Evolutionary conservation across 2,888 invertebrate genomes (phyloP).

Genomic region (Drosophila mettleri): DNA sequence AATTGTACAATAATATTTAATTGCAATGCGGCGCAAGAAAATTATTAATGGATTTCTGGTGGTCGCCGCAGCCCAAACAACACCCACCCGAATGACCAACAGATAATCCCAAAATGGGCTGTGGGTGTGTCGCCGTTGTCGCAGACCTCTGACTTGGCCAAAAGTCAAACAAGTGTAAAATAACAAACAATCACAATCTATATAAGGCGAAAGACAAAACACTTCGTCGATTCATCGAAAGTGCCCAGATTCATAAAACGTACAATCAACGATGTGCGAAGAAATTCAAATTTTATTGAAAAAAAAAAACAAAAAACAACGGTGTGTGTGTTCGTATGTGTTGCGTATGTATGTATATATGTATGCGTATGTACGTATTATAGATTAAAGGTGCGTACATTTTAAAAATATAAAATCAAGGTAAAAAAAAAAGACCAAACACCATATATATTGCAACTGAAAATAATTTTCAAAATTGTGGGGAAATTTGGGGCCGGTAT

Average conservation of each 20-base stretch:
- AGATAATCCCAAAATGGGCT: conserved; percentile 50
- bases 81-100: conserved; percentile 38
- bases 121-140: conserved; percentile 55
- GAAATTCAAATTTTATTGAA: conserved; percentile 21
- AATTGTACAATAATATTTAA: conserved; percentile 75
- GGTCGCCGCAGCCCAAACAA: conserved; percentile 8
- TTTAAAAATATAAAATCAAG: too few species aligned
- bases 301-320: conserved; percentile 2
- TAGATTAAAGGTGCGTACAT: too few species aligned
- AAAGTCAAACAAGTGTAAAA: conserved; percentile 63
- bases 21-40: conserved; percentile 56
- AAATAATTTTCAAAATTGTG: too few species aligned
- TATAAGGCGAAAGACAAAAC: conserved; percentile 46
- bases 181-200: conserved; percentile 45
- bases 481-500: too few species aligned
- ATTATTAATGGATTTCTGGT: conserved; percentile 60
- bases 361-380: too few species aligned
- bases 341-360: too few species aligned
- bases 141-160: conserved; percentile 28
- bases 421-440: too few species aligned
- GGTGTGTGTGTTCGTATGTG: too few species aligned
- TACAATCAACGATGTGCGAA: conserved; percentile 52
- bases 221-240: conserved; percentile 37
- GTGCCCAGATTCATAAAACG: conserved; percentile 40
- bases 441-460: too few species aligned